Conservation (phyloP, 2,888 invertebrate genomes). For the Drosophila prostipennis region DNA sequence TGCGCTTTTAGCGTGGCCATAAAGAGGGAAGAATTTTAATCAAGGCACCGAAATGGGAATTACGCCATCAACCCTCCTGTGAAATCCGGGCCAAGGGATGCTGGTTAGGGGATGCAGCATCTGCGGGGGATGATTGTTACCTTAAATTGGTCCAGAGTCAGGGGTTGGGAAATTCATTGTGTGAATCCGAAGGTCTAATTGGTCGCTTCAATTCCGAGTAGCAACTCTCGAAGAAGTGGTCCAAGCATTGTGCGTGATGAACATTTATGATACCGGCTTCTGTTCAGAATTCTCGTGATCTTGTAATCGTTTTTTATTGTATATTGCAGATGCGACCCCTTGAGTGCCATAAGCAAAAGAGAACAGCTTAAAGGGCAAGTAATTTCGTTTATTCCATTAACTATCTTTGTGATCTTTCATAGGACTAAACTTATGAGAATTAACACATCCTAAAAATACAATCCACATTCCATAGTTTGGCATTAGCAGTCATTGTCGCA, state of each 20-base stretch:
- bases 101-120: conserved; percentile 36
- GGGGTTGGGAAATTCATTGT: conserved; percentile 33
- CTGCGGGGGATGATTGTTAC: conserved; percentile 42
- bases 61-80: conserved; percentile 43
- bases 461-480: conserved; percentile 29
- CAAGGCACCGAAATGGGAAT: conserved; percentile 54
- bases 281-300: conserved; percentile 20
- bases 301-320: background rate
- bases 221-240: background rate
- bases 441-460: conserved; percentile 44
- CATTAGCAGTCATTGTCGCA: conserved; percentile 20
- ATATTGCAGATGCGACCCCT: background rate
- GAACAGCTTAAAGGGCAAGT: conserved; percentile 28
- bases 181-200: conserved; percentile 39
- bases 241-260: conserved; percentile 8
- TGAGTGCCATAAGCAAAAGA: conserved; percentile 3
- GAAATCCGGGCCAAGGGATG: conserved; percentile 38
- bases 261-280: conserved; percentile 35
- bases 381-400: conserved; percentile 48
- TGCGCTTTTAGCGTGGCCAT: conserved; percentile 69
- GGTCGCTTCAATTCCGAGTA: conserved; percentile 36
- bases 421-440: conserved; percentile 31
- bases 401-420: conserved; percentile 50
- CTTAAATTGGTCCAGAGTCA: conserved; percentile 36
- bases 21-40: conserved; percentile 61